Percentiles rank a stretch among this genome's conserved stretches.
phyloP scores from a whole-genome alignment of 2,797 vertebrate species.

The Bovichtus diacanthus region DNA sequence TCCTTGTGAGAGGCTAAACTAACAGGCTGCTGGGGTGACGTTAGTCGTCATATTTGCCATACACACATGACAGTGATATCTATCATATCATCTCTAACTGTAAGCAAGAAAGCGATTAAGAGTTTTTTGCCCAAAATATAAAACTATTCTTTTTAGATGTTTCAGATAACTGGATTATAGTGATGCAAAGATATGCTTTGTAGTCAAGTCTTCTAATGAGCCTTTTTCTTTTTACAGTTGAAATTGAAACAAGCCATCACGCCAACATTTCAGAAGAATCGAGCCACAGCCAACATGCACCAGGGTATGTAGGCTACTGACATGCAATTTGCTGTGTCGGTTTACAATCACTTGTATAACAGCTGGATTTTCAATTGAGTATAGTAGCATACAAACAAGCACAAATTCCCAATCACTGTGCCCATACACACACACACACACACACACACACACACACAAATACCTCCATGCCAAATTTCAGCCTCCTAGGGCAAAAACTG shows the following conservation, averaged over 20 bases:
- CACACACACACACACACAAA: too few relatives aligned
- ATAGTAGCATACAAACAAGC: too few relatives aligned
- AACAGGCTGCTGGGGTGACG: neutral
- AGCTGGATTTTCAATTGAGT: neutral
- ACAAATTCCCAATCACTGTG: too few relatives aligned
- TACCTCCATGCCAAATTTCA: too few relatives aligned
- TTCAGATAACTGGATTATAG: neutral
- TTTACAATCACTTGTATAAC: neutral
- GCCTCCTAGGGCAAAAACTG: too few relatives aligned
- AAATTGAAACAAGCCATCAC: slow-evolving; percentile 85
- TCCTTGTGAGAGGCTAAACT: slow-evolving; percentile 8
- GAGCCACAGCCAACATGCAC: slow-evolving; percentile 18
- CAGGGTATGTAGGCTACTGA: slow-evolving; percentile 67
- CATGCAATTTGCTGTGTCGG: neutral
- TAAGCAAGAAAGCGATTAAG: neutral
- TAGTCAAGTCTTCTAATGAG: neutral
- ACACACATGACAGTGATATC: neutral
- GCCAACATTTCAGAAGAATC: slow-evolving; percentile 73
- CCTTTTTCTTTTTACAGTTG: slow-evolving; percentile 64
- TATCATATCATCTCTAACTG: neutral
- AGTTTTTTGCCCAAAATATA: neutral
- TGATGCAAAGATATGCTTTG: neutral
- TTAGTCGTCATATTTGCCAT: neutral
- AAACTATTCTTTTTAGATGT: neutral
- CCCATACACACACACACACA: too few relatives aligned